Evolutionary conservation across 2,888 invertebrate species (phyloP).

Genomic region (Siphonodentalium dalli): DNA sequence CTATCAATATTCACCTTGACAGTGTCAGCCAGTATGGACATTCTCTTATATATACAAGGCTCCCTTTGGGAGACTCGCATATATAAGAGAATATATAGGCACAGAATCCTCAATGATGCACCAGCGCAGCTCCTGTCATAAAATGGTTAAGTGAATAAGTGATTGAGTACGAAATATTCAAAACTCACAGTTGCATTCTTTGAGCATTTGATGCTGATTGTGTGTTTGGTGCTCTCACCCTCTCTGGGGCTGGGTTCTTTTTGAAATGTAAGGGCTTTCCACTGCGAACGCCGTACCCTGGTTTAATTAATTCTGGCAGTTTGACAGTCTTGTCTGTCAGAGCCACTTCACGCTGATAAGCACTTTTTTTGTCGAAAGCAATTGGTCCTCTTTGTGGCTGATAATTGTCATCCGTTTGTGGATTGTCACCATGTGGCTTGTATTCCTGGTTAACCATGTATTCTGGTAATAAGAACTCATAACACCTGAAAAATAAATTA

Average conservation of each 20-base stretch:
- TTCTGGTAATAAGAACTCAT: constrained; percentile 55
- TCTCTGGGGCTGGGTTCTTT: constrained; percentile 14
- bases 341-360: constrained; percentile 40
- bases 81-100: too few relatives aligned
- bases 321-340: constrained; percentile 52
- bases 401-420: constrained; percentile 5
- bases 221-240: constrained; percentile 24
- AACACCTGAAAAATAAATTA: constrained; percentile 33
- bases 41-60: too few relatives aligned
- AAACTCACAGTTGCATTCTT: constrained; percentile 8
- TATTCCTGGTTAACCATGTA: constrained; percentile 58
- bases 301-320: constrained; percentile 43
- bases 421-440: constrained; percentile 70
- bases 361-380: constrained; percentile 38
- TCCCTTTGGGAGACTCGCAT: too few relatives aligned
- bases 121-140: too few relatives aligned
- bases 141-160: too few relatives aligned
- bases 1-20: too few relatives aligned
- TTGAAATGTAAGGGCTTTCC: constrained; percentile 33
- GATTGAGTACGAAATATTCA: too few relatives aligned
- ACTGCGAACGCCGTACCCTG: constrained; percentile 48
- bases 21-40: too few relatives aligned
- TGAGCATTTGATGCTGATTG: constrained; percentile 1
- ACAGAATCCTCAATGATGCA: too few relatives aligned
- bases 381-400: constrained; percentile 35